Percentiles rank a stretch among this genome's conserved stretches.
phyloP scores from a whole-genome alignment of 2,113 vertebrate species.

The Cromileptes altivelis region DNA sequence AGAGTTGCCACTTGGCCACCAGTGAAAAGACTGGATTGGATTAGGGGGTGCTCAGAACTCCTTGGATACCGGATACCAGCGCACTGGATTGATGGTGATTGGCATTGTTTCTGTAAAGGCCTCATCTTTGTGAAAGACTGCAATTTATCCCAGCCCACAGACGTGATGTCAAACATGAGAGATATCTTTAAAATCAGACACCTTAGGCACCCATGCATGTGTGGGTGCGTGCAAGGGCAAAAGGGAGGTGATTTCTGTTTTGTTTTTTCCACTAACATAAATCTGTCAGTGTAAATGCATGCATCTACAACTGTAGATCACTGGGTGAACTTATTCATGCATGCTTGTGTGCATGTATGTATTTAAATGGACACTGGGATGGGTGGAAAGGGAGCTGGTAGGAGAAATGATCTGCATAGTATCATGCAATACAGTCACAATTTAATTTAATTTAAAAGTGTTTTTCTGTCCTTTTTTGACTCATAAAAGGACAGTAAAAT shows the following conservation, averaged over 20 bases:
- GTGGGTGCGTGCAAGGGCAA: neutral
- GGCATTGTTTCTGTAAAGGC: constrained; percentile 59
- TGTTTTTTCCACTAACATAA: neutral
- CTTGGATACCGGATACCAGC: constrained; percentile 75
- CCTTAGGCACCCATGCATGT: neutral
- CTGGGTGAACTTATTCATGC: neutral
- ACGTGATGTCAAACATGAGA: constrained; percentile 25
- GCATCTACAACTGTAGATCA: neutral
- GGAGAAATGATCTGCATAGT: neutral
- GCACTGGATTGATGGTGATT: constrained; percentile 65
- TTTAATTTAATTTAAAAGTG: neutral
- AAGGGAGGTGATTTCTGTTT: neutral
- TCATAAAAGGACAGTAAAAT: too few relatives aligned
- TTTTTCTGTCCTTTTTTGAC: neutral
- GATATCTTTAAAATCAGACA: constrained; percentile 15
- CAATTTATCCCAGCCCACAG: constrained; percentile 41
- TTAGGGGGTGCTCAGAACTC: constrained; percentile 63
- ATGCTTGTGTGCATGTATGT: too few relatives aligned
- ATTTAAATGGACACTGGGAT: too few relatives aligned
- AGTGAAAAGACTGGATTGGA: constrained; percentile 75
- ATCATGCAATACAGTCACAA: neutral
- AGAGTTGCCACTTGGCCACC: constrained; percentile 75
- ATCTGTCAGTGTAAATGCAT: neutral
- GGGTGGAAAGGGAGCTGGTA: neutral
- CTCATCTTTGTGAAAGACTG: constrained; percentile 49